Evolutionary conservation across 2,797 vertebrate genomes (phyloP).

Genomic region (Ctenochaetus hawaiiensis): DNA sequence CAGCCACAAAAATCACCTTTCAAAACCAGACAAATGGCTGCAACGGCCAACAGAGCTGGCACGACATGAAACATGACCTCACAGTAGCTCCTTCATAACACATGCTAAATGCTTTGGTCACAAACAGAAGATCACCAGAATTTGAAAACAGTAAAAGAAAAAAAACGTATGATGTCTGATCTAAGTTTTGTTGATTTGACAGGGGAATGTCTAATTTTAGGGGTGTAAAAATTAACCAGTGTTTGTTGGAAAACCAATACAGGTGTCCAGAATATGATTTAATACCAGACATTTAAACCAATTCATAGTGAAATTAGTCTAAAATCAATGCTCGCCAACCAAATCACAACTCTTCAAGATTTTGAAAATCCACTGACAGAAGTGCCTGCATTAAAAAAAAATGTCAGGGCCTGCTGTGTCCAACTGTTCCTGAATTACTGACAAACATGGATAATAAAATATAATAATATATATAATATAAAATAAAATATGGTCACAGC

Average conservation of each 20-base stretch:
- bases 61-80: constrained; percentile 12
- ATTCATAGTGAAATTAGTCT: background rate
- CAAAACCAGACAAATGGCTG: constrained; percentile 25
- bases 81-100: constrained; percentile 1
- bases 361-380: too few relatives aligned
- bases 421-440: too few relatives aligned
- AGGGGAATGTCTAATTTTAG: too few relatives aligned
- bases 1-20: constrained; percentile 32
- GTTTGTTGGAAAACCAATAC: background rate
- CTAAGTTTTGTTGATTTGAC: background rate
- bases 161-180: background rate
- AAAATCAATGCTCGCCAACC: too few relatives aligned
- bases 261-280: too few relatives aligned
- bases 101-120: background rate
- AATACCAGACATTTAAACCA: background rate
- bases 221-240: too few relatives aligned
- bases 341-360: too few relatives aligned
- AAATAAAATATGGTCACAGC: too few relatives aligned
- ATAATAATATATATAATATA: too few relatives aligned
- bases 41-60: constrained; percentile 14
- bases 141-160: background rate
- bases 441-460: too few relatives aligned
- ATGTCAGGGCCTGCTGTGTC: too few relatives aligned
- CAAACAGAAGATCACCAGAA: background rate
- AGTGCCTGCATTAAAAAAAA: too few relatives aligned